Base-by-base conservation (phyloP, 2,113 vertebrate genomes). In the Chloebia gouldiae region DNA sequence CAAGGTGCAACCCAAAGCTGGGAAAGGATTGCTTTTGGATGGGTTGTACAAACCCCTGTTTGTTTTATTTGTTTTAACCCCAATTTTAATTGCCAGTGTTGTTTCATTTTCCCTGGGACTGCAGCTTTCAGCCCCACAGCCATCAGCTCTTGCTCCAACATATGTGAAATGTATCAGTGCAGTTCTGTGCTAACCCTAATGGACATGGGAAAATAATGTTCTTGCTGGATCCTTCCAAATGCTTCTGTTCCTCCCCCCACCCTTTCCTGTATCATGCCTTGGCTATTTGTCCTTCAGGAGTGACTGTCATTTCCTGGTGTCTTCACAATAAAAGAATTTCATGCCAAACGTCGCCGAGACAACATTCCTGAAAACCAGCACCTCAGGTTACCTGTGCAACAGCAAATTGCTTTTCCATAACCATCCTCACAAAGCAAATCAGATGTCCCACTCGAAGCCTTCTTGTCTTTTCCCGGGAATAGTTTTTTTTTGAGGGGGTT, bases 321-420 rank as follows among this genome's bases (percentile, higher is more conserved):
- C 89, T 82, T 76, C 13, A 42, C 49, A 66, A 22, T 64, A 13
- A 9, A n/a, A 44, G 71, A 65, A 54, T 45, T 83, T 68, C 69
- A 8, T 70, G 82, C 82, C 84, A 95, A 87, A n/a, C 0, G 21
- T 5, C 7, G 24, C 5, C 0, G 3, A 45, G 87, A 85, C 81
- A 60, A 2, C 75, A 49, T 70, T 91, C 87, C 76, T 91, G 87
- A 76, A 76, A 86, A 37, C 27, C 40, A 5, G 30, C 7, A 24
- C 72, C 68, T 79, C 69, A 8, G 19, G 73, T 22, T 88, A 92
- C 77, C 77, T 79, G 59, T 53, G 40, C n/a, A 86, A 56, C 37
- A 77, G 75, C 39, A 94, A 73, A 95, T 93, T 56, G 30, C 80
- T 94, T 92, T 77, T 73, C 86, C 87, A 51, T 70, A 75, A 19